Evolutionary conservation across 1,140 invertebrate species (phyloP).

Genomic region (Drosophila triauraria): DNA sequence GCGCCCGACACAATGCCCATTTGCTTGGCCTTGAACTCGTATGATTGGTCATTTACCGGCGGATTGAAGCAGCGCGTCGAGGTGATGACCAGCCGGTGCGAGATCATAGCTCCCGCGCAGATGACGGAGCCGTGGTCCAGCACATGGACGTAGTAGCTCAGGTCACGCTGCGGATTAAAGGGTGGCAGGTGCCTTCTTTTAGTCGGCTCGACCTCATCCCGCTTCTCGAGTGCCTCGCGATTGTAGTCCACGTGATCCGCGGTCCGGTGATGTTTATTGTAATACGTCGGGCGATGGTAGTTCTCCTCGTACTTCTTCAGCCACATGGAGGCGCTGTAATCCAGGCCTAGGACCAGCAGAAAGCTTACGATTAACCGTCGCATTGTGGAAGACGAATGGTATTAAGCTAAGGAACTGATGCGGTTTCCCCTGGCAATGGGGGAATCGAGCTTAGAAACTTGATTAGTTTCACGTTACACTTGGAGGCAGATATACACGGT

Average conservation of each 20-base stretch:
- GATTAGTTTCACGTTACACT: constrained; percentile 18
- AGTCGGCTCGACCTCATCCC: fast-evolving
- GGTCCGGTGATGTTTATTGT: constrained; percentile 32
- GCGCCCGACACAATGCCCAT: constrained; percentile 31
- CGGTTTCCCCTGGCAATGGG: neutral
- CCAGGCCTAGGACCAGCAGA: neutral
- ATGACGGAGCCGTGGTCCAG: constrained; percentile 41
- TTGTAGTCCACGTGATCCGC: constrained; percentile 46
- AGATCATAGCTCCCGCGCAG: constrained; percentile 50
- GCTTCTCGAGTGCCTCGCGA: constrained; percentile 12
- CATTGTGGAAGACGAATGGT: constrained; percentile 17
- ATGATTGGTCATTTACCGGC: neutral
- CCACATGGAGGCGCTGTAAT: constrained; percentile 17
- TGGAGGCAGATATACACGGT: neutral
- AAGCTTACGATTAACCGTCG: neutral
- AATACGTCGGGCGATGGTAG: constrained; percentile 55
- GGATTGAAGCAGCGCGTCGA: constrained; percentile 43
- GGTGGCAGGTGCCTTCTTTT: fast-evolving
- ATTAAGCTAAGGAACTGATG: neutral
- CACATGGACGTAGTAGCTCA: constrained; percentile 45
- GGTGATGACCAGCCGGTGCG: constrained; percentile 47
- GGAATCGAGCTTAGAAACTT: neutral
- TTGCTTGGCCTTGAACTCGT: constrained; percentile 27
- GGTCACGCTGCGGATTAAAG: constrained; percentile 22
- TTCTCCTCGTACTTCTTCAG: constrained; percentile 41